Evolutionary conservation across 2,113 vertebrate species (phyloP).

Genomic region (Stomatorhinus ivindoensis): DNA sequence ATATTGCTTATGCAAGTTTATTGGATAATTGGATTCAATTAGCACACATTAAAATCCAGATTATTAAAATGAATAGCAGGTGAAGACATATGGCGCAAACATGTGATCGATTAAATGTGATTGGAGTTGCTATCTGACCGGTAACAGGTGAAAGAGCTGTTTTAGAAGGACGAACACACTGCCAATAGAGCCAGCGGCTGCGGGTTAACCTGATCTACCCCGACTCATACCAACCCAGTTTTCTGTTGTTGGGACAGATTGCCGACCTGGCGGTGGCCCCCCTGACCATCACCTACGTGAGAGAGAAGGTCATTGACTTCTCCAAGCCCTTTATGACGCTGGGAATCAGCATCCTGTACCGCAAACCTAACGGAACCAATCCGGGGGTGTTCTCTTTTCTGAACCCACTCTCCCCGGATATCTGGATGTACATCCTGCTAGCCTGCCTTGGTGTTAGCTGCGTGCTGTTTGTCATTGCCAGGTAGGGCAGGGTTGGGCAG

Average conservation of each 20-base stretch:
- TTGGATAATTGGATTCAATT: slow-evolving; percentile 12
- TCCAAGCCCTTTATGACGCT: slow-evolving; percentile 98
- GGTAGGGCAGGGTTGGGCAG: slow-evolving; percentile 62
- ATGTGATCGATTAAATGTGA: neutral
- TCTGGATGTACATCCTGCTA: slow-evolving; percentile 97
- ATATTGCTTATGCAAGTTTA: neutral
- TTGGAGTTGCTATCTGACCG: neutral
- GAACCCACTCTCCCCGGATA: slow-evolving; percentile 90
- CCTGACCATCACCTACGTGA: slow-evolving; percentile 91
- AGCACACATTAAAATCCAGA: neutral
- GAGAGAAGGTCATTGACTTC: slow-evolving; percentile 96
- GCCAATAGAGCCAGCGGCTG: neutral
- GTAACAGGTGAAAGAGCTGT: neutral
- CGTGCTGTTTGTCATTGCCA: slow-evolving; percentile 95
- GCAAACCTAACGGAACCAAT: slow-evolving; percentile 93
- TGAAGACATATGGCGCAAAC: neutral
- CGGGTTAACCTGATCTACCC: neutral
- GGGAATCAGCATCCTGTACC: slow-evolving; percentile 94
- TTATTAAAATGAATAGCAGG: neutral
- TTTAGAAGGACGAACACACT: neutral
- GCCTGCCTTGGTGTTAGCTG: slow-evolving; percentile 96
- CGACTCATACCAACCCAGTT: neutral
- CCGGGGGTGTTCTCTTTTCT: slow-evolving; percentile 95
- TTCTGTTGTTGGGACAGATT: slow-evolving; percentile 56
- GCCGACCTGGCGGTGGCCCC: slow-evolving; percentile 93